Evolutionary conservation across 2,113 vertebrate species (phyloP), one percentile per base, ranked within the genome.

Genomic region (Microtus montanus): DNA sequence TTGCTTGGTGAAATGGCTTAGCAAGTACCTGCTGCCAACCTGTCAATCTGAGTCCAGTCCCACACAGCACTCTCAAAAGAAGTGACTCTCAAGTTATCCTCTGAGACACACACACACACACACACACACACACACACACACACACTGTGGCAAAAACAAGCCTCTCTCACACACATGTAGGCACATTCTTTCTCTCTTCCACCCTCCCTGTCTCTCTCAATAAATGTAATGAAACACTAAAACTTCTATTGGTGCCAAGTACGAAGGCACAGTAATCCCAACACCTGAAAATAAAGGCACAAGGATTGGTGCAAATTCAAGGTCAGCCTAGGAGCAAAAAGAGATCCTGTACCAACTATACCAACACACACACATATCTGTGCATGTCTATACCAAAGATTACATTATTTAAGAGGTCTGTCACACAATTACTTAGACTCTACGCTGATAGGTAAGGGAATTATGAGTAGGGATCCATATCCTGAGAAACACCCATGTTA

Each of bases 401-500:
- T 15, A 61, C 79, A 38, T 82, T 82, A 38, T 82, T 82, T 82
- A 61, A 82, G 54, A n/a, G 11, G 54, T 41, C 79, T 26, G 54
- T 15, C 22, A 61, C 54, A 61, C n/a, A 47, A n/a, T 58, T 80
- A 63, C 54, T 83, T 75, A 44, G 24, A 75, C 74, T 13, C 73
- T 75, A 75, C 13, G 1, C 24, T 30, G 58, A 49, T 68, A 24
- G 58, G 63, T 38, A 78, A 13, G 20, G 9, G 24, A 47, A 33
- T 24, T 12, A 49, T 2, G 7, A 11, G 66, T 11, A 12, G 8
- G 24, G 1, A 12, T 24, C 7, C 10, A 12, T 54, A 49, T 41
- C 38, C 33, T 92, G 26, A 95, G 49, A 96, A 91, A 92, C 28
- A 82, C 9, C 33, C 85, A 52, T 26, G 7, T 64, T 96, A 91